Base-by-base conservation (phyloP, 1,140 invertebrate species). In the Orius insidiosus region DNA sequence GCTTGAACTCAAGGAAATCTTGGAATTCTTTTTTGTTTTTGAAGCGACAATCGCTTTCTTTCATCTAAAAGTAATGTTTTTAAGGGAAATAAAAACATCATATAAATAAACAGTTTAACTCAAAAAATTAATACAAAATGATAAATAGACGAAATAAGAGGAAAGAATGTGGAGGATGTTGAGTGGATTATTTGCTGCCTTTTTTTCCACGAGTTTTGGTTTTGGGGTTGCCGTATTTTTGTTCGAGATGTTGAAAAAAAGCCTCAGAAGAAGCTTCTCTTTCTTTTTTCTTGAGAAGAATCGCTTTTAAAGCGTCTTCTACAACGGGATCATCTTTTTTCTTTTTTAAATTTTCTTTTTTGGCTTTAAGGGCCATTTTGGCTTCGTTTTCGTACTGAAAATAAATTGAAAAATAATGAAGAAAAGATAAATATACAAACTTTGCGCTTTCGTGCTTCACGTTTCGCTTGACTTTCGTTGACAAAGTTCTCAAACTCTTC, bases 221-320 rank as follows among this genome's bases (percentile, higher is more conserved):
- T 19, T 36, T 40, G 2, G 19, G 16, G 5, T 46, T 41, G 10
- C 44, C 37, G 24, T 50, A 50, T 40, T 50, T 50, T 9, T 34
- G 24, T 34, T 41, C 42, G 14, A 50, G 46, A 13, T 47, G 49
- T 18, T 46, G 10, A 14, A 50, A 50, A 19, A 50, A 42, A 5
- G 37, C 24, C 18, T 50, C 45, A 2, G 44, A 31, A 18, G 24
- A 6, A 1, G 13, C 43, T 43, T 50, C 49, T 15, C 49, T 13
- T 43, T 50, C 37, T 14, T 45, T 50, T 15, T 31, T 46, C 8
- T 36, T 34, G 15, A 33, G 7, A 44, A 46, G 36, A 7, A 50
- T 42, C 4, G 40, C 44, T 16, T 33, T 45, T 16, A 47, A 14
- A 2, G 32, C 8, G 33, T 40, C 42, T 32, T 37, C 38, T 18